Evolutionary conservation across 2,797 vertebrate genomes (phyloP).

Genomic region (Hypotaenidia philippensis): DNA sequence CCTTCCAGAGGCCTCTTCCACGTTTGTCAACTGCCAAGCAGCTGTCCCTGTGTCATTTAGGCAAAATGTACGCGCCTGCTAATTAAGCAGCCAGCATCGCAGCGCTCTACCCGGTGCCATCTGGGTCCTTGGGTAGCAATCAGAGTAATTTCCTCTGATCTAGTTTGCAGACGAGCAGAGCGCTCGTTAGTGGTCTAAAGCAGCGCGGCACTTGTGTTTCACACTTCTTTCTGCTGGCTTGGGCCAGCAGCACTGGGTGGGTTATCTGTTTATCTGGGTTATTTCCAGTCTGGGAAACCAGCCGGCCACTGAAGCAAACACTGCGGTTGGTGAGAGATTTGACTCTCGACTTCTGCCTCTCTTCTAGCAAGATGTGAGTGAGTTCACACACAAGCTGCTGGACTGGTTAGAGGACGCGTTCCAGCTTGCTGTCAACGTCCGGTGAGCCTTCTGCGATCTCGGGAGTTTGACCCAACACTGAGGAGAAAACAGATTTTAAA

Average conservation of each 20-base stretch:
- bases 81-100: background rate
- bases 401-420: constrained; percentile 98
- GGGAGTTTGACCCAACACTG: background rate
- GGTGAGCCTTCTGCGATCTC: constrained; percentile 79
- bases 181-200: background rate
- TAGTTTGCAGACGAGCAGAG: background rate
- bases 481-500: background rate
- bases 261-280: too few relatives aligned
- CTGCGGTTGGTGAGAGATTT: rapidly evolving
- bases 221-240: background rate
- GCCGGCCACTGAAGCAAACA: rapidly evolving
- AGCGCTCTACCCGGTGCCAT: background rate
- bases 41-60: background rate
- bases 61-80: background rate
- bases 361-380: constrained; percentile 93
- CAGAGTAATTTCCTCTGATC: background rate
- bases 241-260: background rate
- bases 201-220: background rate
- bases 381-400: constrained; percentile 97
- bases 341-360: constrained; percentile 32
- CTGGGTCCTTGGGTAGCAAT: background rate
- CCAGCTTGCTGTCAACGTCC: constrained; percentile 89
- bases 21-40: background rate
- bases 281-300: background rate
- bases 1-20: background rate